These are phyloP conservation scores for Ammospiza nelsoni DNA, from an alignment of 2,113 vertebrate species.

Conservation along the genomic window DNA sequence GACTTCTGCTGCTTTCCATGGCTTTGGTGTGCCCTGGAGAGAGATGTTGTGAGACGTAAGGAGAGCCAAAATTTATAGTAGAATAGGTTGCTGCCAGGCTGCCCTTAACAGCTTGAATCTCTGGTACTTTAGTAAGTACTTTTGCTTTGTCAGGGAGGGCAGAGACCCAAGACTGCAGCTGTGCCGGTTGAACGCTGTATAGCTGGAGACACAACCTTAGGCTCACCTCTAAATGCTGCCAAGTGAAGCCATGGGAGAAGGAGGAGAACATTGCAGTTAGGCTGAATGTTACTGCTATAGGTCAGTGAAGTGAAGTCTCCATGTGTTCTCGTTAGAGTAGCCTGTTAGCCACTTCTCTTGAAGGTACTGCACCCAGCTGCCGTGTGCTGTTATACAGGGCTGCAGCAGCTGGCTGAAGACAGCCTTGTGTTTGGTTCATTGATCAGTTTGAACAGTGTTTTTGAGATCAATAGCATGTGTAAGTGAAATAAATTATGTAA, in stretches of 20 bases:
- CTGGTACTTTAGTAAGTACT: not conserved
- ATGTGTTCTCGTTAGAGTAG: not conserved
- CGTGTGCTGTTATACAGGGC: not conserved
- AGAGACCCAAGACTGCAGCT: not conserved
- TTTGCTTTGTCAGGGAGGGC: not conserved
- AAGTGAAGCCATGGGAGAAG: not conserved
- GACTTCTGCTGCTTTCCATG: not conserved
- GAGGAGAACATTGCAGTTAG: not conserved
- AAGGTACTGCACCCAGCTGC: not conserved
- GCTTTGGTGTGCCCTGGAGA: not conserved
- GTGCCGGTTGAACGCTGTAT: not conserved
- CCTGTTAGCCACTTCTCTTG: not conserved
- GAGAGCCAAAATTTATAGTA: not conserved
- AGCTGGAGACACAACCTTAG: not conserved
- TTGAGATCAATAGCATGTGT: not conserved
- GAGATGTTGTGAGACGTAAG: not conserved
- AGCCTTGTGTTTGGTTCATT: not conserved
- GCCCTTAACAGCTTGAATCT: not conserved
- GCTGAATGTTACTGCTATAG: not conserved
- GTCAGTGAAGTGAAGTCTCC: not conserved
- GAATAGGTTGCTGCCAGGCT: not conserved
- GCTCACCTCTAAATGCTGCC: not conserved
- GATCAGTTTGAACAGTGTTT: not conserved
- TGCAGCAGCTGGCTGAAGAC: not conserved
- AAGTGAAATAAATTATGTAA: not conserved